Evolutionary conservation across 2,888 invertebrate genomes (phyloP).

Genomic region (Prenolepis imparis): DNA sequence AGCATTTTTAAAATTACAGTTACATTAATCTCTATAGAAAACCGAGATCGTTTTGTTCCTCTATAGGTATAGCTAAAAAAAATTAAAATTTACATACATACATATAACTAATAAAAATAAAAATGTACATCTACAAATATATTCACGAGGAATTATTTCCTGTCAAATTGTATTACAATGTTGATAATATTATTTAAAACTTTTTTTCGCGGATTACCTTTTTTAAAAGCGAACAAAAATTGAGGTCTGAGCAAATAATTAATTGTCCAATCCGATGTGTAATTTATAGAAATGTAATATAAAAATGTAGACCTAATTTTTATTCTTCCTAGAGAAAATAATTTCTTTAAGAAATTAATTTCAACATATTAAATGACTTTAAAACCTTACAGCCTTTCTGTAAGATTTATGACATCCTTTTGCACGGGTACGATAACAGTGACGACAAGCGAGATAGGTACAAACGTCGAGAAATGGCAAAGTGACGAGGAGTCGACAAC

Average conservation of each 20-base stretch:
- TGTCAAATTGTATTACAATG: no score
- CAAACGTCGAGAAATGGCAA: slow-evolving; percentile 46
- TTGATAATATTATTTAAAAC: no score
- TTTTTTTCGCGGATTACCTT: not conserved
- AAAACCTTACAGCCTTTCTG: not conserved
- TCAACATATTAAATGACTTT: not conserved
- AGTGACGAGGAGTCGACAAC: slow-evolving; percentile 65
- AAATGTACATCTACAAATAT: not conserved
- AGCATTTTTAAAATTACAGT: not conserved
- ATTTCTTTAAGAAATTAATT: not conserved
- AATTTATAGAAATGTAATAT: no score
- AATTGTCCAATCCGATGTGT: not conserved
- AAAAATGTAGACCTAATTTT: not conserved
- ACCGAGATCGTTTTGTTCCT: not conserved
- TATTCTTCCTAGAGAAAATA: not conserved
- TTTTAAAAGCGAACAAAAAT: not conserved
- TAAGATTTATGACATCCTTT: slow-evolving; percentile 39
- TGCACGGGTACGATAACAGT: slow-evolving; percentile 8
- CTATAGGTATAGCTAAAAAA: not conserved
- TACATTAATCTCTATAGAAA: not conserved
- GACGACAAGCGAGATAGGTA: slow-evolving; percentile 56
- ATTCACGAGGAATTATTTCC: not conserved
- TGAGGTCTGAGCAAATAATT: not conserved
- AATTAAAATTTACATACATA: no score
- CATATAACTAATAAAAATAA: not conserved